Evolutionary conservation across 2,113 vertebrate species (phyloP), one percentile per base, ranked within the genome.

Genomic region (Hypocryptadius cinnamomeus): DNA sequence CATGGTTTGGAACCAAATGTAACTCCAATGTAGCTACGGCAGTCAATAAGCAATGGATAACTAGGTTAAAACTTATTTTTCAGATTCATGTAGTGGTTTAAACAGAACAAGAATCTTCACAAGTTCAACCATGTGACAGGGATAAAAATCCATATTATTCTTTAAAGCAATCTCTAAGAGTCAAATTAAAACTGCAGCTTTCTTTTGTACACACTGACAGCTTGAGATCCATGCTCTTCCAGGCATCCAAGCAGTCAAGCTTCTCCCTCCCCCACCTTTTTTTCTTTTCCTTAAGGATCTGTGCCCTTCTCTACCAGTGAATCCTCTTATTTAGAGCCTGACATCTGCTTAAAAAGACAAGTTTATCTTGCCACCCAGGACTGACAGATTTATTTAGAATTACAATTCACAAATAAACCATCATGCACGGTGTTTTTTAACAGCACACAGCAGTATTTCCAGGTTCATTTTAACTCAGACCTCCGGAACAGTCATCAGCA

Each of bases 261-360:
- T 70, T 77, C 35, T 61, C 42, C 42, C 87, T 87, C 61, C 9
- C 22, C 30, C 48, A 48, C 19, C 8, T 31, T 76, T 39, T 66
- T 45, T 57, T 50, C 15, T 40, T 44, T 53, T 25, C 5, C 6
- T 66, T 71, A 71, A 76, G 71, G 54, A 89, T 87, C 24, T 86
- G n/a, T 79, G 78, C 66, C n/a, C 53, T 90, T 39, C 50, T 89
- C 40, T 65, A 37, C 33, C 79, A 59, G 48, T 65, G 74, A 93
- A 64, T 89, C 63, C 90, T 85, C 87, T 89, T 65, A 87, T 82
- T 89, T 79, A 79, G 19, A 82, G 21, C 33, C 33, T 57, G 56
- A 91, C 82, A 95, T 85, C 87, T 95, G 79, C 71, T 95, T 79
- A 85, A 90, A 91, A 91, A 87, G 40, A 56, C 63, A 69, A 50